phyloP scores from a whole-genome alignment of 2,888 invertebrate species.

The Drosophila nr. medialis region DNA sequence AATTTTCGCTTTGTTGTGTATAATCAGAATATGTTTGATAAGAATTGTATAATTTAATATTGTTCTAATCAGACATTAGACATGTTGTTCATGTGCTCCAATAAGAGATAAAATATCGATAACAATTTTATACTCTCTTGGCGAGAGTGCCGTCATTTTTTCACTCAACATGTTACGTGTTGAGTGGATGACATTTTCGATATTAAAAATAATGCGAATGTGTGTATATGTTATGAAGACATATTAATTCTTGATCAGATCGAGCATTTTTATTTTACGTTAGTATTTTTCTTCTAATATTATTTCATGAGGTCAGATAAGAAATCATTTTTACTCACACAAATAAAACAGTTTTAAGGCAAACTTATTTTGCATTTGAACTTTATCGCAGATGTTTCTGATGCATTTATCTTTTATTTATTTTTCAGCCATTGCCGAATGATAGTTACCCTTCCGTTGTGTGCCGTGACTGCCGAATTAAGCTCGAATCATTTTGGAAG shows the following conservation, averaged over 20 bases:
- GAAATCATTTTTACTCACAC: background rate
- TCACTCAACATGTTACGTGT: background rate
- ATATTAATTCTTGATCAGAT: background rate
- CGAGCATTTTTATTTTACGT: background rate
- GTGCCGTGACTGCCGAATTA: slow-evolving; percentile 91
- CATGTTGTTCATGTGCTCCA: background rate
- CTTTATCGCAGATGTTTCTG: background rate
- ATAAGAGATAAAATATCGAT: slow-evolving; percentile 14
- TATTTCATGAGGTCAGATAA: background rate
- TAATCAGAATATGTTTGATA: background rate
- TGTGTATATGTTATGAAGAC: background rate
- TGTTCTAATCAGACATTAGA: background rate
- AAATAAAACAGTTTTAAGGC: background rate
- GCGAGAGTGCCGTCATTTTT: background rate
- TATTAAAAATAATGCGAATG: background rate
- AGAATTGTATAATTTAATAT: slow-evolving; percentile 1
- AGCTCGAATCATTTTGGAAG: slow-evolving; percentile 90
- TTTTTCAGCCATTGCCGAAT: slow-evolving; percentile 86
- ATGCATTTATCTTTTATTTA: background rate
- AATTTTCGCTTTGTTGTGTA: slow-evolving; percentile 2
- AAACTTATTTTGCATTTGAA: background rate
- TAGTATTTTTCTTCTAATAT: background rate
- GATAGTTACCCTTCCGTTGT: slow-evolving; percentile 92
- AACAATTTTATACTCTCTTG: slow-evolving; percentile 1
- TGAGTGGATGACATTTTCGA: background rate